These are phyloP conservation scores for Megalops cyprinoides DNA, from an alignment of 2,797 vertebrate genomes.

Conservation along the genomic window DNA sequence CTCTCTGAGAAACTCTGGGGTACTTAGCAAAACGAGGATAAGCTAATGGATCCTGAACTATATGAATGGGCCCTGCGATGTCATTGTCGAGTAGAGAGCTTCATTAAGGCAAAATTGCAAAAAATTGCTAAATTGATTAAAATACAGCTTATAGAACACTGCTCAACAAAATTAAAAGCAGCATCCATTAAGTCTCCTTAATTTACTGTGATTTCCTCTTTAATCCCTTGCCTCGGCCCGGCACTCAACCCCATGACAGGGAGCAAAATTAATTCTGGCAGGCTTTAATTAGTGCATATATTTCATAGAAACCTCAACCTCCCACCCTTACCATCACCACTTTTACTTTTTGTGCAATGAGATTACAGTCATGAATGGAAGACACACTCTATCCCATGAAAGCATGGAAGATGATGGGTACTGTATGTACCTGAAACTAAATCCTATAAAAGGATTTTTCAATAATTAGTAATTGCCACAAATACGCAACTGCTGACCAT, in stretches of 20 bases:
- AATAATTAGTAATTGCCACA: neutral
- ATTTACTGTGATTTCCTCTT: constrained; percentile 51
- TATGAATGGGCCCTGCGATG: constrained; percentile 29
- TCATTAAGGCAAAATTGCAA: constrained; percentile 42
- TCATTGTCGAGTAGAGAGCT: constrained; percentile 35
- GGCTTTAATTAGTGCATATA: constrained; percentile 55
- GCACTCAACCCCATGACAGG: constrained; percentile 46
- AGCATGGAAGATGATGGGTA: neutral
- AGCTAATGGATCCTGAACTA: constrained; percentile 39
- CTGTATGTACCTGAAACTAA: neutral
- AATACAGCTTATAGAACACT: constrained; percentile 25
- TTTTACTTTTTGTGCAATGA: constrained; percentile 15
- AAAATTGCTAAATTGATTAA: constrained; percentile 31
- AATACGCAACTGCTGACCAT: neutral
- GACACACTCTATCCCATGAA: constrained; percentile 23
- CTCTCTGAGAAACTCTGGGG: constrained; percentile 24
- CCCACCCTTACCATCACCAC: constrained; percentile 44
- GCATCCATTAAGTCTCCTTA: constrained; percentile 52
- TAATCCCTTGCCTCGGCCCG: constrained; percentile 53
- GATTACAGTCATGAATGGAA: constrained; percentile 29
- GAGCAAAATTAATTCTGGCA: constrained; percentile 55
- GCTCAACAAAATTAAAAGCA: constrained; percentile 62
- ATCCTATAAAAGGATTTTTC: neutral
- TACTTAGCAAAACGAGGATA: constrained; percentile 58
- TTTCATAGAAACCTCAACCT: constrained; percentile 45